Evolutionary conservation across 2,888 invertebrate genomes (phyloP).

Genomic region (Dryomyza anilis): DNA sequence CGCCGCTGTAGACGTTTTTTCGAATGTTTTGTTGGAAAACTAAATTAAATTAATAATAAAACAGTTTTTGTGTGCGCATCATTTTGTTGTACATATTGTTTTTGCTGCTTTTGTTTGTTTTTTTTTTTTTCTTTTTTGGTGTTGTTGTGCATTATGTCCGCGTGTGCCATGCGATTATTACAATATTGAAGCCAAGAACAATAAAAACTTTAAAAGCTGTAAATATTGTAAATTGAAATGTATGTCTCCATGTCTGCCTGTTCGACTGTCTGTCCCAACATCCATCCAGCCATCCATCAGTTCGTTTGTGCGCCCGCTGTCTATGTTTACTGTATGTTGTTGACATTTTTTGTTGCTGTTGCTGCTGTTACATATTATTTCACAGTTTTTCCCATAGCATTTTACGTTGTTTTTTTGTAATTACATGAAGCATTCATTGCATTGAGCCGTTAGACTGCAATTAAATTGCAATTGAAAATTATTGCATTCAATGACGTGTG

Average conservation of each 20-base stretch:
- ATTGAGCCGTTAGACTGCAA: not conserved
- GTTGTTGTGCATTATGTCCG: not conserved
- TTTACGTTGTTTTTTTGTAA: not conserved
- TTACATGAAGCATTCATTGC: no score
- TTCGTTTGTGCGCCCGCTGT: not conserved
- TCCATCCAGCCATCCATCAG: not conserved
- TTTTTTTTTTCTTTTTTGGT: not conserved
- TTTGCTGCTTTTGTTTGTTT: not conserved
- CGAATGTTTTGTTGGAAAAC: not conserved
- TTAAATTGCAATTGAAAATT: not conserved
- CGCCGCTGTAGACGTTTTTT: not conserved
- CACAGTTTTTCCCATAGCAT: not conserved
- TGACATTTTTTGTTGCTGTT: not conserved
- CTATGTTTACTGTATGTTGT: not conserved
- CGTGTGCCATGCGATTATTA: not conserved
- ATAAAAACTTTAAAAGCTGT: not conserved
- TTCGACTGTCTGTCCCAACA: not conserved
- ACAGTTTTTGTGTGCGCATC: not conserved
- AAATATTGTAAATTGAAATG: constrained; percentile 14
- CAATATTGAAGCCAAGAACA: no score
- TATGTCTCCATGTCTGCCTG: constrained; percentile 1
- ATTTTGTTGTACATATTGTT: no score
- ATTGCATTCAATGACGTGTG: not conserved
- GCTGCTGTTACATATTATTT: not conserved
- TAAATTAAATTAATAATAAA: constrained; percentile 13